Evolutionary conservation across 2,888 invertebrate species (phyloP).

Genomic region (Ypsolopha scabrella): DNA sequence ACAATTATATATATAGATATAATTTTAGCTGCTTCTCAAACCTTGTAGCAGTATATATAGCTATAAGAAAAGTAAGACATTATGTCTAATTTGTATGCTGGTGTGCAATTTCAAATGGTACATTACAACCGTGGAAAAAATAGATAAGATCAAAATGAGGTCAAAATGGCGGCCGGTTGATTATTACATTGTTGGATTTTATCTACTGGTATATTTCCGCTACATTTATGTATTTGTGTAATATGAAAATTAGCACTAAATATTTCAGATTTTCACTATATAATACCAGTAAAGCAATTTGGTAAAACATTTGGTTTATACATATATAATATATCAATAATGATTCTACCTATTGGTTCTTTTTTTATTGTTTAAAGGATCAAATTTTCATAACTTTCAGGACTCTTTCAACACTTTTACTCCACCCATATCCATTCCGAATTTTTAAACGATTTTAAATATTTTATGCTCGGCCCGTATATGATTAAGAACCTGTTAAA

Average conservation of each 20-base stretch:
- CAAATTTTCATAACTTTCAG: no score
- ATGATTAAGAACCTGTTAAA: constrained; percentile 62
- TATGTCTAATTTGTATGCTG: background rate
- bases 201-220: background rate
- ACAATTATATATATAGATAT: no score
- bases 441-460: constrained; percentile 8
- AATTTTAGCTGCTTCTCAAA: background rate
- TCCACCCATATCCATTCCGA: no score
- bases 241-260: no score
- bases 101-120: background rate
- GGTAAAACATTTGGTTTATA: no score
- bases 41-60: background rate
- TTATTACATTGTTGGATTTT: background rate
- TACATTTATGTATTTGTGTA: no score
- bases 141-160: background rate
- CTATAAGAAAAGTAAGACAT: background rate
- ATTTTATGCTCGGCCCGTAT: constrained; percentile 53
- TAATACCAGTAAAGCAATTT: no score
- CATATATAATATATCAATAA: no score
- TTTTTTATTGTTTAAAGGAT: no score
- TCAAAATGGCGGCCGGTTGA: background rate
- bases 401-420: no score
- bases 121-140: background rate
- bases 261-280: no score
- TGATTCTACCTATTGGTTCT: no score